phyloP scores from a whole-genome alignment of 2,113 vertebrate species.

The Cyprinodon brontotheroides region DNA sequence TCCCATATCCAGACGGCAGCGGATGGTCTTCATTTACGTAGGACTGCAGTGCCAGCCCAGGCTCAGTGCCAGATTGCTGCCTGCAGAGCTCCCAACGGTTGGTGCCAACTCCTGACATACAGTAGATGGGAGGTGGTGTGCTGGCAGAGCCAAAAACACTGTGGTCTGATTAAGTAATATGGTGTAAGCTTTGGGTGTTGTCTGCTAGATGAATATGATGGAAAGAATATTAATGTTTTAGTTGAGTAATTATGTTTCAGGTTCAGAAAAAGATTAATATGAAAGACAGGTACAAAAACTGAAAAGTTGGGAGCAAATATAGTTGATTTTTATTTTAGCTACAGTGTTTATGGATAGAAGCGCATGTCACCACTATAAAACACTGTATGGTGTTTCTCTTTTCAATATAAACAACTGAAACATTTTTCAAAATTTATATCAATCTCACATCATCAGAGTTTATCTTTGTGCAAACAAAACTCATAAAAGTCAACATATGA shows the following conservation, averaged over 20 bases:
- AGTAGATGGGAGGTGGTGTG: constrained; percentile 33
- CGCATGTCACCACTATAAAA: background rate
- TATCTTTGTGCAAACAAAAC: background rate
- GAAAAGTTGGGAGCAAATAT: constrained; percentile 4
- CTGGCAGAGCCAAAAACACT: constrained; percentile 36
- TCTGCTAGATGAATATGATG: constrained; percentile 30
- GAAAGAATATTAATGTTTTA: constrained; percentile 30
- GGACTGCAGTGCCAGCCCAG: constrained; percentile 34
- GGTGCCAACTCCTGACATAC: constrained; percentile 56
- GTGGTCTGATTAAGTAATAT: constrained; percentile 39
- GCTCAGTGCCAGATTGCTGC: constrained; percentile 40
- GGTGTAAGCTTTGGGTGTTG: constrained; percentile 40
- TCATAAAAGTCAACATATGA: background rate
- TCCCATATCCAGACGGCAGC: constrained; percentile 36
- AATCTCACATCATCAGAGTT: background rate
- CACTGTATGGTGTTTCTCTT: background rate
- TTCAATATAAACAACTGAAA: background rate
- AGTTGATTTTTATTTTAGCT: background rate
- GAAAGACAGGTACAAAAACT: background rate
- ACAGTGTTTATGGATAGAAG: background rate
- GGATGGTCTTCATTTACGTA: constrained; percentile 49
- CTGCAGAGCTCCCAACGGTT: constrained; percentile 25
- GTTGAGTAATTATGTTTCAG: constrained; percentile 30
- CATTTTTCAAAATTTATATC: background rate
- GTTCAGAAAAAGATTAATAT: constrained; percentile 29